Percentiles rank a stretch among this genome's conserved stretches.
Evolutionary conservation across 1,140 invertebrate genomes (phyloP).

Genomic region (Muscidifurax raptorellus): DNA sequence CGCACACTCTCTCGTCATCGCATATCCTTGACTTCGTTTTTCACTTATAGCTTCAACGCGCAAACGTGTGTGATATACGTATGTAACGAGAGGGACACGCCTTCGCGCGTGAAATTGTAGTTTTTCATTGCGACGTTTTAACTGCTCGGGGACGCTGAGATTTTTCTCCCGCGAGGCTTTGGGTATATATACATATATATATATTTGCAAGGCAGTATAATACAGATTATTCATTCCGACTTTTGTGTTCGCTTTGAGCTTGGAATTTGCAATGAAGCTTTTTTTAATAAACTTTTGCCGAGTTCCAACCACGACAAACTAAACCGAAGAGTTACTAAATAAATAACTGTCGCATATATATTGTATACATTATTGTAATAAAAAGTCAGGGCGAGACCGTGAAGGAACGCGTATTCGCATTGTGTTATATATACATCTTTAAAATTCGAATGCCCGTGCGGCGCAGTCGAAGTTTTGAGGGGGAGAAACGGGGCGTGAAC

Average conservation of each 20-base stretch:
- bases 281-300: neutral
- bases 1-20: slow-evolving; percentile 43
- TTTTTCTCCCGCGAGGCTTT: neutral
- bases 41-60: neutral
- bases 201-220: no score
- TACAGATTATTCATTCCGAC: no score
- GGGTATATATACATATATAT: no score
- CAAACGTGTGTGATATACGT: neutral
- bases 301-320: no score
- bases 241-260: no score
- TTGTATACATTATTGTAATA: neutral
- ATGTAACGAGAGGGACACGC: neutral
- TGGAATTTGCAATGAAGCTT: neutral
- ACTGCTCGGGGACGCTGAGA: neutral
- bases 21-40: slow-evolving; percentile 64
- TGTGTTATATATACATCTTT: slow-evolving; percentile 28
- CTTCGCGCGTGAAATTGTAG: neutral
- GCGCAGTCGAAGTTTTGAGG: neutral
- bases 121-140: neutral
- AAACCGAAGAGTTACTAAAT: no score
- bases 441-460: slow-evolving; percentile 6
- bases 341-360: neutral
- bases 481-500: slow-evolving; percentile 10
- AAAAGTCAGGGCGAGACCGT: no score
- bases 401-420: neutral